These are phyloP conservation scores for Paracyprichromis sp. DNA, from an alignment of 2,113 vertebrate genomes.

Conservation along the genomic window DNA sequence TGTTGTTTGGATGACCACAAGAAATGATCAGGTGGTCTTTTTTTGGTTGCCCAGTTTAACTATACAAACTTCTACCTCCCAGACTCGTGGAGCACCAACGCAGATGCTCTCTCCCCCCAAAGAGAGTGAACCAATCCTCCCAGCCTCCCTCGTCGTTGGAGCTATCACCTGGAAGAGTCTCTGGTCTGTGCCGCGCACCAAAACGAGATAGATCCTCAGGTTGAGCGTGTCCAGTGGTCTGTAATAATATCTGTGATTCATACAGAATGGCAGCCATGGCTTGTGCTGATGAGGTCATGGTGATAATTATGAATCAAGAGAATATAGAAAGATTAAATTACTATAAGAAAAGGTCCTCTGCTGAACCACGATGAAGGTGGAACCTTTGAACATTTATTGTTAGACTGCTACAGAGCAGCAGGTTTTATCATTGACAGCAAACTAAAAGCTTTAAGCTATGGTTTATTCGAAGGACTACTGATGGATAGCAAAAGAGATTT, in stretches of 20 bases:
- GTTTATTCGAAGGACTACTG: rapidly evolving
- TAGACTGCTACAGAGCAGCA: background rate
- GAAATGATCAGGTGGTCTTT: background rate
- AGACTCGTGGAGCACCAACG: background rate
- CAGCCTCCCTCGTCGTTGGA: background rate
- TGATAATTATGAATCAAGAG: background rate
- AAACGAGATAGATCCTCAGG: background rate
- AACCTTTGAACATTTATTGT: background rate
- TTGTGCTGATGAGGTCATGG: background rate
- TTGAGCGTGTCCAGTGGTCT: background rate
- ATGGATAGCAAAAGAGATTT: background rate
- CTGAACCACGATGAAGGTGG: background rate
- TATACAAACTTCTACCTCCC: background rate
- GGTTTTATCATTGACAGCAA: background rate
- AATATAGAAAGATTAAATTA: background rate
- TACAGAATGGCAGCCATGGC: background rate
- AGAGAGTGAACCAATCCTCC: background rate
- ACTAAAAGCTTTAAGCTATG: background rate
- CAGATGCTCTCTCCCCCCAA: background rate
- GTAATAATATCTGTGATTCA: background rate
- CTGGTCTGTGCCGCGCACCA: rapidly evolving
- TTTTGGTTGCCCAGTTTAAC: background rate
- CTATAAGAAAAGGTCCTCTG: background rate
- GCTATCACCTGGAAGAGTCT: background rate
- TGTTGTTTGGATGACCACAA: background rate